Conservation (phyloP, 2,888 invertebrate species). For the Meandrusa payeni region DNA sequence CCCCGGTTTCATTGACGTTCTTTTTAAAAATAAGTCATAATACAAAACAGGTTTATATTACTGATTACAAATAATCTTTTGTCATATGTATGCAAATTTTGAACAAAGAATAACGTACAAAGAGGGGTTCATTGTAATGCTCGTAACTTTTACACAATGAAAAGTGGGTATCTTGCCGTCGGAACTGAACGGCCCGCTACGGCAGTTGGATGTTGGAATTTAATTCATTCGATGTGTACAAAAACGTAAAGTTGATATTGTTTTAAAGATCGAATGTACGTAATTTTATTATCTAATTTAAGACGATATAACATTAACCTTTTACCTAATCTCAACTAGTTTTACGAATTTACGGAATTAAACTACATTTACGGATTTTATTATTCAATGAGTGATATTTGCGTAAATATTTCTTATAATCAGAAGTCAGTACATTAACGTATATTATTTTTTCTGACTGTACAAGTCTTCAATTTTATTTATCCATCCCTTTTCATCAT, state of each 20-base stretch:
- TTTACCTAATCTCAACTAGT: too few relatives aligned
- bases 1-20: not conserved
- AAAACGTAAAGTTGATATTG: not conserved
- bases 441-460: too few relatives aligned
- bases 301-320: too few relatives aligned
- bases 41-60: constrained; percentile 10
- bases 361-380: too few relatives aligned
- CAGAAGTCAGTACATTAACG: too few relatives aligned
- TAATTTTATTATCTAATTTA: too few relatives aligned
- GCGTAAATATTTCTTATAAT: too few relatives aligned
- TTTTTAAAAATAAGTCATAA: not conserved
- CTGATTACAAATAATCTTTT: constrained; percentile 21
- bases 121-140: constrained; percentile 21
- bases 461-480: too few relatives aligned
- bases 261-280: too few relatives aligned
- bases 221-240: not conserved
- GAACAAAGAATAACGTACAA: constrained; percentile 20
- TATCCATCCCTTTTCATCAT: too few relatives aligned
- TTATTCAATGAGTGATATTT: too few relatives aligned
- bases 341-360: too few relatives aligned
- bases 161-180: constrained; percentile 16
- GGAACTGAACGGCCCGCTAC: not conserved
- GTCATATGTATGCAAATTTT: constrained; percentile 14
- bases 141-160: constrained; percentile 22
- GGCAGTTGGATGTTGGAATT: constrained; percentile 5